Evolutionary conservation across 1,140 invertebrate genomes (phyloP), one percentile per base, ranked within the genome.

Genomic region (Danaus melanippus): DNA sequence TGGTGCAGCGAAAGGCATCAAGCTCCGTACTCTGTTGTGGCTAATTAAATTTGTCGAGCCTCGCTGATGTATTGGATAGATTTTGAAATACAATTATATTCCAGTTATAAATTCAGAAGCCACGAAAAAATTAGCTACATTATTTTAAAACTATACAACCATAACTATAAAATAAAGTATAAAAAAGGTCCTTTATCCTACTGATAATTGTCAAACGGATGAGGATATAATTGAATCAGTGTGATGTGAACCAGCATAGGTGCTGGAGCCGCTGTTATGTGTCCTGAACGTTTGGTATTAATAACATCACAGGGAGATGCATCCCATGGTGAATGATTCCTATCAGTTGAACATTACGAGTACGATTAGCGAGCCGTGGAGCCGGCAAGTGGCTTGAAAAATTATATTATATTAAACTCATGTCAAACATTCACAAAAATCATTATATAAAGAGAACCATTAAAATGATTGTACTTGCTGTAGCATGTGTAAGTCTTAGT

Each of bases 201-300:
- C 8, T 3, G 32, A 7, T 32, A 0, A 32, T 7, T 32, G 21
- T 32, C 15, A 15, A 15, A 3, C 15, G 15, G 15, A 1, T 15
- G 15, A 1, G 21, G 4, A 32, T 32, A 32, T 32, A 32, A 32
- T 32, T 32, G 21, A 32, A 32, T 32, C 2, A 32, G 21, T 32
- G 21, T 32, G 21, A 65, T 56, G 50, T 60, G 56, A 57, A 71
- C 53, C 55, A 67, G 15, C 15, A 15, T 15, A 1, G 15, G 3
- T 15, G 15, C 3, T 15, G 15, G 15, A 15, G 63, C 76, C 71
- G 66, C 56, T 71, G 68, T 75, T 70, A 75, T 79, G 77, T 74
- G 77, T 69, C 76, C 69, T 76, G 78, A 83, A 80, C 76, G 76
- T 80, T 85, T 85, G 66, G 61, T 71, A 74, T 76, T 74, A 81